Evolutionary conservation across 2,888 invertebrate species (phyloP).

Genomic region (Unio delphinus): DNA sequence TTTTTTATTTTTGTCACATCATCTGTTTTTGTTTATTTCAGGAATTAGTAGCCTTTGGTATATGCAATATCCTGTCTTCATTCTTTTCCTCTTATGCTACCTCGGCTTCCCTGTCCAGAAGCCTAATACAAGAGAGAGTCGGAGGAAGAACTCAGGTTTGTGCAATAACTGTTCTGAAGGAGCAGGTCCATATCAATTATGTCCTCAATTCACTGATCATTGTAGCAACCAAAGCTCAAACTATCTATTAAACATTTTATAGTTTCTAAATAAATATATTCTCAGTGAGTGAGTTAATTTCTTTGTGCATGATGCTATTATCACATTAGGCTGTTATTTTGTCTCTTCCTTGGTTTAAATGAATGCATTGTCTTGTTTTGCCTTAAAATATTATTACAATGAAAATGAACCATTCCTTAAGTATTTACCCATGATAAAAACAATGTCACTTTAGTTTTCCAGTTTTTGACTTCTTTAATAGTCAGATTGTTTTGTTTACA

Average conservation of each 20-base stretch:
- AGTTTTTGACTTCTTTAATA: too few species aligned
- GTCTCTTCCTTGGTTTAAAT: too few species aligned
- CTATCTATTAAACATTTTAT: not conserved
- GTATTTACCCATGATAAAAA: too few species aligned
- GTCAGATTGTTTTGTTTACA: too few species aligned
- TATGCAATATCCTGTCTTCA: conserved; percentile 77
- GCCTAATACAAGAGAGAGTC: conserved; percentile 84
- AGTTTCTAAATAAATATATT: not conserved
- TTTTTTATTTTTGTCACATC: not conserved
- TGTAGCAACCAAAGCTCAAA: not conserved
- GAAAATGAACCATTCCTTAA: too few species aligned
- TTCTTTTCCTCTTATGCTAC: conserved; percentile 71
- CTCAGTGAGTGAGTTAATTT: too few species aligned
- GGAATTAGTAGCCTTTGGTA: conserved; percentile 69
- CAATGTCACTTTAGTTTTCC: too few species aligned
- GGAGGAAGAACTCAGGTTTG: conserved; percentile 82
- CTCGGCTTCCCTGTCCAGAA: conserved; percentile 73
- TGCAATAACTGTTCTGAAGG: not conserved
- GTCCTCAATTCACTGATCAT: too few species aligned
- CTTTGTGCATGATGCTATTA: too few species aligned
- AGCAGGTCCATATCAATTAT: not conserved
- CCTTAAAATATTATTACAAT: too few species aligned
- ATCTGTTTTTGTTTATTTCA: conserved; percentile 30
- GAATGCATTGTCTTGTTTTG: too few species aligned
- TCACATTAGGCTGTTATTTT: too few species aligned